Base-by-base conservation (phyloP, 2,797 vertebrate genomes). In the Cichlasoma orientale region DNA sequence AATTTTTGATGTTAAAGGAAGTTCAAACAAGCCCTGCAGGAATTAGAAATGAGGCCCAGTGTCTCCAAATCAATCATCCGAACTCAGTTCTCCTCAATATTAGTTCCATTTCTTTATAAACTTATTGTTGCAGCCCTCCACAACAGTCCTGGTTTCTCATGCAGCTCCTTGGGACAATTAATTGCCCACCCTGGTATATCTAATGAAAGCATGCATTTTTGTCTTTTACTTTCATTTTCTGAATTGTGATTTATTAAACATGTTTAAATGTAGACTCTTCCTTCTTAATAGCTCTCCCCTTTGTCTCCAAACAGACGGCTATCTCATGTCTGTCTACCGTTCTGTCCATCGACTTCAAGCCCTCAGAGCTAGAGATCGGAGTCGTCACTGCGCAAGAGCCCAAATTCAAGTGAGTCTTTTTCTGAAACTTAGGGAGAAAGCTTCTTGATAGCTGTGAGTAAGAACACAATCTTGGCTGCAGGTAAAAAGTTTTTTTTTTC, bases 261-360 rank as follows among this genome's bases (percentile, higher is more conserved):
- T 16, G 16, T 19, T 19, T 19, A 50, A 19, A 19, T 47, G 16
- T 21, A 53, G 13, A 79, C 6, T 74, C 4, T 52, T 41, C 44
- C 14, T 8, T 18, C 11, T 71, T 27, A 55, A 41, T 16, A 9
- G 77, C 31, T 33, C 5, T 56, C 14, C 21, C 21, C 56, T 38
- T 31, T 66, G 21, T 74, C 33, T 75, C 50, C 3, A 72, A 73
- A 57, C 93, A 98, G 97, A 97, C 96, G 38, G 97, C 96, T 44
- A 97, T 98, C 91, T 97, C 97, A 5, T 98, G 97, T 84, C 94
- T 98, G 77, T 96, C 97, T 81, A 97, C 97, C 77, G 96, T 98
- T 80, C 94, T 98, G 73, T 97, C 96, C 78, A 98, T 98, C 86
- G 97, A 98, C 94, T 98, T 98, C 93, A 98, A 98, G 88, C 97